Conservation (phyloP, 2,888 invertebrate species). For the Dendrolimus pini region DNA sequence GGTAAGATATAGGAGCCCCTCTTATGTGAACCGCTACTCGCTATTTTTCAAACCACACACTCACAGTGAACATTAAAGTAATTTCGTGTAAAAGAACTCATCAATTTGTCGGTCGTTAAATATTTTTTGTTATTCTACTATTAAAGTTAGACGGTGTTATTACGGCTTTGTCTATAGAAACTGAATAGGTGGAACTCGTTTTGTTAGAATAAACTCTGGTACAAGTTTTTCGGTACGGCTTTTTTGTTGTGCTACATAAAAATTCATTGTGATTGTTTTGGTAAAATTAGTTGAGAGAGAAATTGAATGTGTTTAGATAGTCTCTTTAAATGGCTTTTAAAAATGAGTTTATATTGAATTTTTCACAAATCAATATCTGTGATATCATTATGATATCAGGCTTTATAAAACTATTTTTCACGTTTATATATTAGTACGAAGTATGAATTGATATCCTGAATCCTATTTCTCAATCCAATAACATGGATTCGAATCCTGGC, state of each 20-base stretch:
- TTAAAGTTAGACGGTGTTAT: slow-evolving; percentile 37
- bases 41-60: slow-evolving; percentile 15
- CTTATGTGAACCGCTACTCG: not conserved
- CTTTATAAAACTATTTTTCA: no score
- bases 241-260: not conserved
- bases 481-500: no score
- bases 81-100: slow-evolving; percentile 52
- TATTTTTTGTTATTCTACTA: slow-evolving; percentile 35
- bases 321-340: not conserved
- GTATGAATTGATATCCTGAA: no score
- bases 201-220: not conserved
- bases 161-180: slow-evolving; percentile 13
- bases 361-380: no score
- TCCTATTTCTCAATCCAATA: no score
- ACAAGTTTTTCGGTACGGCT: slow-evolving; percentile 3
- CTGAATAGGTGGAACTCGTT: not conserved
- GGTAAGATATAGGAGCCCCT: no score
- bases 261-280: not conserved
- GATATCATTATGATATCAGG: no score
- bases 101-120: slow-evolving; percentile 45
- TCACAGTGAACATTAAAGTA: slow-evolving; percentile 38
- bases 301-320: not conserved
- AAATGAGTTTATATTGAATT: no score
- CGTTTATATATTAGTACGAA: no score
- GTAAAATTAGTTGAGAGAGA: not conserved